Percentiles rank a stretch among this genome's conserved stretches.
phyloP scores from a whole-genome alignment of 2,113 vertebrate species.

The Grammomys dolichurus region DNA sequence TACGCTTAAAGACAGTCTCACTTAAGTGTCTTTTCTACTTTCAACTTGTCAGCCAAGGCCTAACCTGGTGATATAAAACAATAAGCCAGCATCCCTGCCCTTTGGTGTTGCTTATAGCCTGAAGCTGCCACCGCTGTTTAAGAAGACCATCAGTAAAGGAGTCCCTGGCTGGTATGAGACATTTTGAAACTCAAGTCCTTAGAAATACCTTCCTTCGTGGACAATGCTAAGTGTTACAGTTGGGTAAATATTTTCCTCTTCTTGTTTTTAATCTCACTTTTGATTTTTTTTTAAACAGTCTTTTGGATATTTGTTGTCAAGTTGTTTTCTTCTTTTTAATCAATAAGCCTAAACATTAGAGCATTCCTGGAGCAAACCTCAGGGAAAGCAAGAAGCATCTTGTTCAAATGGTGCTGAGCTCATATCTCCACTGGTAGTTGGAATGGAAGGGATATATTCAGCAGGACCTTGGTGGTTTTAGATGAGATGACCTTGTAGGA shows the following conservation, averaged over 20 bases:
- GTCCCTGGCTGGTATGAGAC: constrained; percentile 50
- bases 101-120: constrained; percentile 83
- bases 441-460: constrained; percentile 72
- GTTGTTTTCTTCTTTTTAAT: constrained; percentile 44
- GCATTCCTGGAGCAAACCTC: constrained; percentile 63
- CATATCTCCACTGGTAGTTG: constrained; percentile 72
- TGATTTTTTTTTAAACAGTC: background rate
- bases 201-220: constrained; percentile 60
- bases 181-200: constrained; percentile 45
- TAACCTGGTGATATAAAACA: constrained; percentile 83
- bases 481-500: constrained; percentile 44
- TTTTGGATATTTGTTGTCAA: constrained; percentile 59
- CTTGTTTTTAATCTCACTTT: constrained; percentile 61
- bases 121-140: constrained; percentile 82
- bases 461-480: constrained; percentile 59
- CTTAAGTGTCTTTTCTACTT: constrained; percentile 30
- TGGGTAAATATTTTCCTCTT: constrained; percentile 23
- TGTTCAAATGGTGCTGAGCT: constrained; percentile 67
- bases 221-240: constrained; percentile 58
- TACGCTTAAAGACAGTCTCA: constrained; percentile 56
- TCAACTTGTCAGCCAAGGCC: background rate
- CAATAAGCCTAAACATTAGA: constrained; percentile 71
- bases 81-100: constrained; percentile 85
- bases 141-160: constrained; percentile 73
- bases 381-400: constrained; percentile 46